These are phyloP conservation scores for Vanessa cardui DNA, from an alignment of 2,888 invertebrate genomes.

Conservation along the genomic window DNA sequence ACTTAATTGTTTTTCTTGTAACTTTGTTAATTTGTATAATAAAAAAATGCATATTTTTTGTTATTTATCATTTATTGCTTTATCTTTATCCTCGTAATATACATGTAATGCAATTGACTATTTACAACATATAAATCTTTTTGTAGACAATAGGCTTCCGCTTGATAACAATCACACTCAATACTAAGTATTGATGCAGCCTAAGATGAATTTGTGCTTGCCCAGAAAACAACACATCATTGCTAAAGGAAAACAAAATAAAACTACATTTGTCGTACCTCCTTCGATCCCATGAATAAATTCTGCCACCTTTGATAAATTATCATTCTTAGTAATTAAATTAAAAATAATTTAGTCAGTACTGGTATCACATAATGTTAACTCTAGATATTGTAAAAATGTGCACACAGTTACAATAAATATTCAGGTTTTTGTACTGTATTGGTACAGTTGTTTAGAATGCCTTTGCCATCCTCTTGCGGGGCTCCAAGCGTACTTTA, in stretches of 20 bases:
- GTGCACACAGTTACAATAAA: constrained; percentile 48
- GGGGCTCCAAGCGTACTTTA: constrained; percentile 86
- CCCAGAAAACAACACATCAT: constrained; percentile 41
- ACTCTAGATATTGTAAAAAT: constrained; percentile 49
- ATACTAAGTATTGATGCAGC: too few relatives aligned
- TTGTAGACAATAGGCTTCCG: too few relatives aligned
- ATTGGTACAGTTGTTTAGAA: constrained; percentile 37
- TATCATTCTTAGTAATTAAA: constrained; percentile 51
- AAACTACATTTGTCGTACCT: constrained; percentile 39
- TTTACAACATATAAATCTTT: constrained; percentile 61
- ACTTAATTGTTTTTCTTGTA: constrained; percentile 1
- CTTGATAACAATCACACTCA: too few relatives aligned
- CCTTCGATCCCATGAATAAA: constrained; percentile 47
- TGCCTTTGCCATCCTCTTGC: constrained; percentile 77
- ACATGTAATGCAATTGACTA: constrained; percentile 44
- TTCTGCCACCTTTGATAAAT: constrained; percentile 64
- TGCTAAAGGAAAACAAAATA: constrained; percentile 38
- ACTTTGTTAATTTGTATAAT: not conserved
- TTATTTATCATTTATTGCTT: constrained; percentile 48
- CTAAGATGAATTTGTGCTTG: too few relatives aligned
- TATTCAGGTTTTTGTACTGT: constrained; percentile 33
- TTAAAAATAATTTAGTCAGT: constrained; percentile 63
- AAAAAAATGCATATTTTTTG: not conserved
- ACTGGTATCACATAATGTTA: constrained; percentile 57
- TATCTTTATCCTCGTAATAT: constrained; percentile 31